These are phyloP conservation scores for Tetanocera ferruginea DNA, from an alignment of 2,888 invertebrate species.

Conservation along the genomic window DNA sequence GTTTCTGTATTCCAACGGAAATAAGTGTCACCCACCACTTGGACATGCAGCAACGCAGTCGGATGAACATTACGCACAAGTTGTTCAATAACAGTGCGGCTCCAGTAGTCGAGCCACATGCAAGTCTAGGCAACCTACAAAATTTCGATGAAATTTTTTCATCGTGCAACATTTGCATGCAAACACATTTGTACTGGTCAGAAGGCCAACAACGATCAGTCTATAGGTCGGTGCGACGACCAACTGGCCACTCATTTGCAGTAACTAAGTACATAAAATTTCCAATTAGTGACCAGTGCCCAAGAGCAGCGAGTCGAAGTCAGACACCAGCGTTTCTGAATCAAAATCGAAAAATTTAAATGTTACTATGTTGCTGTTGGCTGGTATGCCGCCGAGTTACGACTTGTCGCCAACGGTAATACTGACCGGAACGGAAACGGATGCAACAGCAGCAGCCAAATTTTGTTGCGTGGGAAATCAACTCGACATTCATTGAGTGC, in stretches of 20 bases:
- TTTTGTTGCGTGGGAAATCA: conserved; percentile 1
- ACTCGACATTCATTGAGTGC: conserved; percentile 2
- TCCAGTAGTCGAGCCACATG: neutral
- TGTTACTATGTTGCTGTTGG: neutral
- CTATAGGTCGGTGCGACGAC: neutral
- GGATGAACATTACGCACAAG: neutral
- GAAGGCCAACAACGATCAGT: neutral
- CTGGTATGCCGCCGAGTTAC: neutral
- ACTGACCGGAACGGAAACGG: conserved; percentile 2
- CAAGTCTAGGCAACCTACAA: neutral
- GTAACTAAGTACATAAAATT: conserved; percentile 47
- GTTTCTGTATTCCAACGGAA: neutral
- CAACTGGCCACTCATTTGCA: conserved; percentile 41
- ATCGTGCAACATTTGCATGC: too few relatives aligned
- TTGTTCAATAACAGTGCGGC: neutral
- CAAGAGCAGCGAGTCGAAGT: neutral
- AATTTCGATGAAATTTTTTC: neutral
- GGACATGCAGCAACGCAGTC: conserved; percentile 5
- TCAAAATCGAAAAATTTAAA: too few relatives aligned
- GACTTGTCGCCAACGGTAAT: neutral
- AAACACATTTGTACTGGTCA: too few relatives aligned
- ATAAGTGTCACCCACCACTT: conserved; percentile 19
- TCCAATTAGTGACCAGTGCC: conserved; percentile 44
- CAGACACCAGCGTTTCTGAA: too few relatives aligned
- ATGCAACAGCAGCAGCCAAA: neutral